Evolutionary conservation across 2,888 invertebrate species (phyloP).

Genomic region (Drosophila seclusa): DNA sequence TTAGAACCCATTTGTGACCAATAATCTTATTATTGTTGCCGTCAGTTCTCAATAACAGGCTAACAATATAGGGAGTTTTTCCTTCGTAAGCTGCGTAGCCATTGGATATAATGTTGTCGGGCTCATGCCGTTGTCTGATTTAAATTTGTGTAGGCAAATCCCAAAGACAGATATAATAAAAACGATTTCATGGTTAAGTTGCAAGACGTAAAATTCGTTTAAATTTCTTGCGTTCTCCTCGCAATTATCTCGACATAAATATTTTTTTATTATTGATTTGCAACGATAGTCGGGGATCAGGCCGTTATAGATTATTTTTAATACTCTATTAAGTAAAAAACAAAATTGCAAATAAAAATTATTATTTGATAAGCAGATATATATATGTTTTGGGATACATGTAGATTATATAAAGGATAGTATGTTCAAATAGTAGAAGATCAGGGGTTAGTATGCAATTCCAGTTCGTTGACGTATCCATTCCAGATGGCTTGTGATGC

Average conservation of each 20-base stretch:
- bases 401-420: neutral
- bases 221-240: neutral
- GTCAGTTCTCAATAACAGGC: constrained; percentile 49
- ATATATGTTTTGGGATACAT: neutral
- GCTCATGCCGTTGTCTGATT: neutral
- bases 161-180: constrained; percentile 10
- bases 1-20: constrained; percentile 38
- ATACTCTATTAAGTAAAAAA: neutral
- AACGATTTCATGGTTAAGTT: constrained; percentile 22
- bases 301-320: neutral
- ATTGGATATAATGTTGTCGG: constrained; percentile 58
- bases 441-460: constrained; percentile 33
- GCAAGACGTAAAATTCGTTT: neutral
- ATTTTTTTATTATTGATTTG: neutral
- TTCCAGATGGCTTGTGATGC: constrained; percentile 16
- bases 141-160: neutral
- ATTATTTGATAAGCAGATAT: neutral
- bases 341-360: neutral
- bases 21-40: constrained; percentile 35
- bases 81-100: constrained; percentile 63
- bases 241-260: neutral
- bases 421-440: neutral
- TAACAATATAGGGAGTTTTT: constrained; percentile 69
- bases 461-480: constrained; percentile 13
- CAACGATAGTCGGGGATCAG: neutral